phyloP scores from a whole-genome alignment of 2,113 vertebrate genomes.

The Mirza zaza region DNA sequence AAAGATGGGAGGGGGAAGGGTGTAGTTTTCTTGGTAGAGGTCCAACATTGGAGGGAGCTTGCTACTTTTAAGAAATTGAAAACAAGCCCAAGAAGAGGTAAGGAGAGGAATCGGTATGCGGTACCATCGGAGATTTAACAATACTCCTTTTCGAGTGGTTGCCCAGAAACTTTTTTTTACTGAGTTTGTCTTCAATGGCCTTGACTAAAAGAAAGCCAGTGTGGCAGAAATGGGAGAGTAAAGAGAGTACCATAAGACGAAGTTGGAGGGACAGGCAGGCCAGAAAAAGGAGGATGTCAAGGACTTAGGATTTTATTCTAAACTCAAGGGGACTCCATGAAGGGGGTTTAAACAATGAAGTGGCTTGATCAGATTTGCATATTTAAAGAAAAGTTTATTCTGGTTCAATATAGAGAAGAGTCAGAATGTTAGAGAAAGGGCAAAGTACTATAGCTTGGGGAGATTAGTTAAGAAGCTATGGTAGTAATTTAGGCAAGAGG shows the following conservation, averaged over 20 bases:
- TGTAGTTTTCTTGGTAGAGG: not conserved
- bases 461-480: not conserved
- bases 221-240: not conserved
- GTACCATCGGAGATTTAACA: not conserved
- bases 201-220: not conserved
- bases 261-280: not conserved
- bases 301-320: not conserved
- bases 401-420: not conserved
- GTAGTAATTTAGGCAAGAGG: not conserved
- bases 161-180: not conserved
- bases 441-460: not conserved
- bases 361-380: not conserved
- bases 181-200: not conserved
- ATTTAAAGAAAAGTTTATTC: not conserved
- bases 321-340: not conserved
- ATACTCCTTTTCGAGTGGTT: not conserved
- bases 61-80: not conserved
- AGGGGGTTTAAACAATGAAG: not conserved
- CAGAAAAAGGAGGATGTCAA: not conserved
- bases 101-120: not conserved
- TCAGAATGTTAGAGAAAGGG: not conserved
- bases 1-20: not conserved
- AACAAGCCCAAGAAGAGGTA: not conserved
- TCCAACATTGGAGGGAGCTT: not conserved
- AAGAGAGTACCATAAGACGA: not conserved